These are phyloP conservation scores for Gymnarchus niloticus DNA, from an alignment of 2,113 vertebrate genomes.

Conservation along the genomic window DNA sequence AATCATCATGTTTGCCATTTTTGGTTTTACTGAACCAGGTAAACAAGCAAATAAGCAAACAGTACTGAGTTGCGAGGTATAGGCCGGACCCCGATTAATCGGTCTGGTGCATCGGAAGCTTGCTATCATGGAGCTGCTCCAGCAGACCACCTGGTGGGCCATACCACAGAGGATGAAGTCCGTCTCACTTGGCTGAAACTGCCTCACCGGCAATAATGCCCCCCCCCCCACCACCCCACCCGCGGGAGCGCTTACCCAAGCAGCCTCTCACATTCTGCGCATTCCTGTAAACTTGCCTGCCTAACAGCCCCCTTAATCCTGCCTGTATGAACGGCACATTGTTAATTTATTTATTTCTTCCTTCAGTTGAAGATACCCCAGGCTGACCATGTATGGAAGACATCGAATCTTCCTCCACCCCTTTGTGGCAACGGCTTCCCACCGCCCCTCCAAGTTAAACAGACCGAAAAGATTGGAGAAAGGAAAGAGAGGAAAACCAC, in stretches of 20 bases:
- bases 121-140: neutral
- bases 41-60: neutral
- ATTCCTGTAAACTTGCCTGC: constrained; percentile 43
- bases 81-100: neutral
- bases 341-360: neutral
- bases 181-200: neutral
- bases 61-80: neutral
- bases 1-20: neutral
- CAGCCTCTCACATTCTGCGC: constrained; percentile 47
- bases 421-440: neutral
- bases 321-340: neutral
- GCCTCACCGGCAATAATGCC: neutral
- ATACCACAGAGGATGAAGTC: neutral
- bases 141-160: neutral
- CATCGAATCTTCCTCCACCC: neutral
- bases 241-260: constrained; percentile 45
- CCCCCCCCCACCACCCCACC: neutral
- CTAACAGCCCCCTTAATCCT: neutral
- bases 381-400: constrained; percentile 6
- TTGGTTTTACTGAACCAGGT: neutral
- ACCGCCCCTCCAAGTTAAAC: constrained; percentile 2
- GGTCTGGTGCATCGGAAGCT: neutral
- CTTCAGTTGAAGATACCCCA: neutral
- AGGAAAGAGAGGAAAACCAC: neutral
- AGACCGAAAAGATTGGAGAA: too few relatives aligned